Percentiles rank a stretch among this genome's conserved stretches.
phyloP scores from a whole-genome alignment of 2,113 vertebrate genomes.

The Rutilus rutilus region DNA sequence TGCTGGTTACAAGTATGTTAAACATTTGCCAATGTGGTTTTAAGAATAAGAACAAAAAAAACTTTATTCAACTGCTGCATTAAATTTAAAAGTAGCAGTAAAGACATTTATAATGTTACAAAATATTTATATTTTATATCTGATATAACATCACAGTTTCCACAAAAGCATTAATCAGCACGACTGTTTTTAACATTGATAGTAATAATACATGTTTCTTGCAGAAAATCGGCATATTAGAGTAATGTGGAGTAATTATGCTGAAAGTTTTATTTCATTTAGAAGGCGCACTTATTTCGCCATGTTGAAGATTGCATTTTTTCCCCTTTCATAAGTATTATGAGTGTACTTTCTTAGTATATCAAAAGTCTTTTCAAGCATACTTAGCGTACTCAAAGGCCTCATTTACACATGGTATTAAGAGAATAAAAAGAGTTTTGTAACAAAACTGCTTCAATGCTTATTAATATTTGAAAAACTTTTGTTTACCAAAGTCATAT shows the following conservation, averaged over 20 bases:
- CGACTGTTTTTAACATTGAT: background rate
- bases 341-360: too few species aligned
- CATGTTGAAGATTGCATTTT: too few species aligned
- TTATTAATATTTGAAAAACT: background rate
- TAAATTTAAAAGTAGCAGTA: background rate
- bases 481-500: background rate
- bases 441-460: background rate
- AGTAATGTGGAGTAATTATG: background rate
- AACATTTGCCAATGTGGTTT: background rate
- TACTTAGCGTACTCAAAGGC: background rate
- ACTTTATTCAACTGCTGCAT: background rate
- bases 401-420: background rate
- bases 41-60: background rate
- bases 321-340: too few species aligned
- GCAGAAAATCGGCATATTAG: background rate
- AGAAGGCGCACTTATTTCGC: too few species aligned
- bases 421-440: too few species aligned
- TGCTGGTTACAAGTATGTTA: background rate
- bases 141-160: too few species aligned
- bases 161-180: background rate
- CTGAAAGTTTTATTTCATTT: background rate
- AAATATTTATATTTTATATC: background rate
- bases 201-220: background rate
- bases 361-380: background rate
- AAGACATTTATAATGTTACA: background rate